Evolutionary conservation across 2,888 invertebrate genomes (phyloP), one percentile per base, ranked within the genome.

Genomic region (Drosophila stalkeri): DNA sequence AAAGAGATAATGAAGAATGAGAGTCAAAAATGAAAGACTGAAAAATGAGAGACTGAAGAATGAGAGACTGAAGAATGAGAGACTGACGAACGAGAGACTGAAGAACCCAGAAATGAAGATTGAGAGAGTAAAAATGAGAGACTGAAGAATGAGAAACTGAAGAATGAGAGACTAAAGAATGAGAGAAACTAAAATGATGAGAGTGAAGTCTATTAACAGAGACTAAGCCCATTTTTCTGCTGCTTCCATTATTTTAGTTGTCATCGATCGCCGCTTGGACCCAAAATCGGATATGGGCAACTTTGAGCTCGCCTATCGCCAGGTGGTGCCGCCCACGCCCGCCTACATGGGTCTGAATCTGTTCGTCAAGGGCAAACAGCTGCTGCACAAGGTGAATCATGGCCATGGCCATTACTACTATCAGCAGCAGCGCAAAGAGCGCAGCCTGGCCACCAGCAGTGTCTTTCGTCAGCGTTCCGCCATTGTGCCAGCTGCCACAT

Each of bases 301-400:
- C 72, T 98, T 97, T 88, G 97, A 97, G 90, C 91, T 97, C 79
- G 95, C 96, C 9, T 97, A 97, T 91, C 96, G 95, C 68, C 98
- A 98, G 92, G 93, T 94, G 59, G 94, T 96, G 76, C 96, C 97
- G 0, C 96, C 96, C 83, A 96, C 96, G 0, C 97, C 97, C 14
- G 97, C 97, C 0, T 97, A 97, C 91, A 94, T 97, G 75, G 97
- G 97, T 2, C 84, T 93, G 3, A 93, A 93, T 75, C 86, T 93
- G 8, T 91, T 91, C 9, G 82, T 93, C 11, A 93, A 93, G 75
- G 93, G 93, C 65, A 92, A 92, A 39, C 92, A 92, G 80, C 78
- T 93, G 20, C 54, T 91, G 14, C 89, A 92, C 5, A 92, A 92
- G 72, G 70, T 57, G 1, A 84, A 82, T 64, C 87, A 83, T 27